These are phyloP conservation scores for Periparus ater DNA, from an alignment of 2,797 vertebrate genomes.

Conservation along the genomic window DNA sequence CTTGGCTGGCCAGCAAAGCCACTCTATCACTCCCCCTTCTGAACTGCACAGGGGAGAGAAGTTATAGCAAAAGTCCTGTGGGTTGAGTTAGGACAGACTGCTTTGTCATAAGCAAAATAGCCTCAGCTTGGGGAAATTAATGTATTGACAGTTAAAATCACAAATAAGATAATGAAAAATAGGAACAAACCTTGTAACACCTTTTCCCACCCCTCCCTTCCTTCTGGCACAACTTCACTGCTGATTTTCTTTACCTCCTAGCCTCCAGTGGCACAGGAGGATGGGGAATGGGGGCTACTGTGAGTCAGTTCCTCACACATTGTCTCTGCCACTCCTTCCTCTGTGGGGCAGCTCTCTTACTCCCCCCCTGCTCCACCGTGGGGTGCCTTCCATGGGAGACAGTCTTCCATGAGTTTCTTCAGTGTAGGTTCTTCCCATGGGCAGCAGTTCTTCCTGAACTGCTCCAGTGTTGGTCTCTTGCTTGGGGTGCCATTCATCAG, in stretches of 20 bases:
- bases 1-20: background rate
- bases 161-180: background rate
- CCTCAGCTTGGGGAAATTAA: background rate
- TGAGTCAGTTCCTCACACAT: background rate
- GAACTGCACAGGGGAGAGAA: background rate
- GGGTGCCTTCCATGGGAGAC: background rate
- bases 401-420: background rate
- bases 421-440: background rate
- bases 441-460: background rate
- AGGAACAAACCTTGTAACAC: background rate
- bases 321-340: background rate
- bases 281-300: background rate
- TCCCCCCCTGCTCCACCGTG: fast-evolving
- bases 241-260: background rate
- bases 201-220: background rate
- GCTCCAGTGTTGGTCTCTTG: background rate
- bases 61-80: background rate
- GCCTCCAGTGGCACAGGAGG: too few species aligned
- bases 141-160: background rate
- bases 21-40: background rate
- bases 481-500: background rate
- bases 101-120: background rate
- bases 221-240: background rate
- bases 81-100: background rate
- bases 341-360: background rate